These are phyloP conservation scores for Colinus virginianus DNA, from an alignment of 2,113 vertebrate species.

Conservation along the genomic window DNA sequence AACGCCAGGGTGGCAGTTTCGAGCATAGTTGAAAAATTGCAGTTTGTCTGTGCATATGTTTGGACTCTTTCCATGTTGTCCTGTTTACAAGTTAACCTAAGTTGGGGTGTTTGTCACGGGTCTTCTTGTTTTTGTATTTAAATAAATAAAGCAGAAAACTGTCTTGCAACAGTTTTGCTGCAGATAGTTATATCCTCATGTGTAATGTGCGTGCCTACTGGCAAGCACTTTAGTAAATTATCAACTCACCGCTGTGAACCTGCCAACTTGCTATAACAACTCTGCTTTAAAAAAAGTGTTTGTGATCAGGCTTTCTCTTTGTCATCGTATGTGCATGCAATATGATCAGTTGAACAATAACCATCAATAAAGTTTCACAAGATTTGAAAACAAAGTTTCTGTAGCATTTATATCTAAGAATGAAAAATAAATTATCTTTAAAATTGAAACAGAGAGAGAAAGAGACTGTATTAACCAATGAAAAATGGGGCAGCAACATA, in stretches of 20 bases:
- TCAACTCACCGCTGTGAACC: conserved; percentile 89
- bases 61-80: conserved; percentile 88
- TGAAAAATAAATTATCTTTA: conserved; percentile 57
- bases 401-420: conserved; percentile 80
- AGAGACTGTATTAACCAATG: conserved; percentile 31
- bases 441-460: conserved; percentile 57
- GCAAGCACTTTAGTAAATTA: conserved; percentile 83
- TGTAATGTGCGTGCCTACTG: conserved; percentile 78
- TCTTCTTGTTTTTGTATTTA: conserved; percentile 91
- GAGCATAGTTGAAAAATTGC: conserved; percentile 83
- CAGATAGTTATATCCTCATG: conserved; percentile 82
- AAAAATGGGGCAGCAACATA: conserved; percentile 28
- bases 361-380: conserved; percentile 99
- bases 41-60: conserved; percentile 87
- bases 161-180: conserved; percentile 74
- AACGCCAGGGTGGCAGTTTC: conserved; percentile 38
- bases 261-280: conserved; percentile 91
- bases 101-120: conserved; percentile 91
- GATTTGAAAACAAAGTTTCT: conserved; percentile 84
- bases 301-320: conserved; percentile 94
- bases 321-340: conserved; percentile 97
- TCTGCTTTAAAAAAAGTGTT: conserved; percentile 95
- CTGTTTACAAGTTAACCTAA: conserved; percentile 94
- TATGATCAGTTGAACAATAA: conserved; percentile 96
- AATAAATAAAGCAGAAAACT: conserved; percentile 83